A percentile compares a stretch with the other conserved stretches of the same genome.
Conservation (phyloP, 2,113 vertebrate species). For the Tragulus kanchil region DNA sequence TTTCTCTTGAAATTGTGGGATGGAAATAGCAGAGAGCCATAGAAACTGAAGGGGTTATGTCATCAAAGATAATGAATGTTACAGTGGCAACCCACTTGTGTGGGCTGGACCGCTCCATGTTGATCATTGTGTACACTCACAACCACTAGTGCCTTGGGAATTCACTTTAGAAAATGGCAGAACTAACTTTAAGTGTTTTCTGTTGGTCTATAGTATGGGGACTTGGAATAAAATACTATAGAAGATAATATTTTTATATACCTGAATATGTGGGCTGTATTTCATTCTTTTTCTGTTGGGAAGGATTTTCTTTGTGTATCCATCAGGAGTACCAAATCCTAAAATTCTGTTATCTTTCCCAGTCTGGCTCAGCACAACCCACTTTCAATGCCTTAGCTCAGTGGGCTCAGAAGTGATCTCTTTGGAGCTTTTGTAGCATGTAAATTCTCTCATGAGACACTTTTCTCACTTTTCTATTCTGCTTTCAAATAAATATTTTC, state of each 20-base stretch:
- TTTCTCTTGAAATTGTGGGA: neutral
- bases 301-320: neutral
- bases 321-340: neutral
- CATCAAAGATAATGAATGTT: neutral
- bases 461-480: neutral
- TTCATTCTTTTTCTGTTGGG: neutral
- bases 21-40: neutral
- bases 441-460: neutral
- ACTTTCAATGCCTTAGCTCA: neutral
- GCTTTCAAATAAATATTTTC: neutral
- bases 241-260: neutral
- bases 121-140: neutral
- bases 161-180: neutral
- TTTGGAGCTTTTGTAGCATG: neutral
- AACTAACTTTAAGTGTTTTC: slow-evolving; percentile 1
- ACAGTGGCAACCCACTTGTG: neutral
- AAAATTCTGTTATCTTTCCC: neutral
- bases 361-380: neutral
- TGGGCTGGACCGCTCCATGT: neutral
- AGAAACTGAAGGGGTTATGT: neutral
- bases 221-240: neutral
- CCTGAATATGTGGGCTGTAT: neutral
- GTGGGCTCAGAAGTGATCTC: neutral
- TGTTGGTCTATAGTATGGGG: neutral
- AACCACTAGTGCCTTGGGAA: neutral